These are phyloP conservation scores for Pygoscelis adeliae DNA, from an alignment of 2,113 vertebrate genomes.

Conservation along the genomic window DNA sequence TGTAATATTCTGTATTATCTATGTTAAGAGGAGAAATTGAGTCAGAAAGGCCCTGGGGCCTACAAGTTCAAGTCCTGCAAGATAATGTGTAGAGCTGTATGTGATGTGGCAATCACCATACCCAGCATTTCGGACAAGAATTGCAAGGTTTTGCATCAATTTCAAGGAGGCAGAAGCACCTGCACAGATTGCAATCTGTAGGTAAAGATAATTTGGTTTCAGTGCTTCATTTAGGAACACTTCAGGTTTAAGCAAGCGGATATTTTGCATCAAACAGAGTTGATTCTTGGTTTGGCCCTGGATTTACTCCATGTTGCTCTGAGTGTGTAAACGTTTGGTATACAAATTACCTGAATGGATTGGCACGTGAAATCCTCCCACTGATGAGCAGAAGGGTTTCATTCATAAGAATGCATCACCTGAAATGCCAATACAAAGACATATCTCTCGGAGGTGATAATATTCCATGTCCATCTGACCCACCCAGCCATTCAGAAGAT, in stretches of 20 bases:
- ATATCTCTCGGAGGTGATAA: neutral
- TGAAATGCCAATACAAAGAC: neutral
- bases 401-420: neutral
- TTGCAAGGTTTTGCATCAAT: neutral
- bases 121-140: neutral
- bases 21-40: neutral
- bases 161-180: neutral
- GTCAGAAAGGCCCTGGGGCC: neutral
- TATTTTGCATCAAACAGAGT: neutral
- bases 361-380: neutral
- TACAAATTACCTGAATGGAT: neutral
- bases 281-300: neutral
- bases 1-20: neutral
- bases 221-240: neutral
- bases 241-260: neutral
- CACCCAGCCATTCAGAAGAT: neutral
- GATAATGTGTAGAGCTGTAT: fast-evolving
- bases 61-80: neutral
- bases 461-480: neutral
- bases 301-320: neutral
- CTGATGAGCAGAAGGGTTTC: neutral
- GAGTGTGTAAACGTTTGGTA: neutral
- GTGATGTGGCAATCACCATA: neutral
- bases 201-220: neutral
- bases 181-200: fast-evolving